A percentile compares a stretch with the other conserved stretches of the same genome.
These are phyloP conservation scores for Apantesis nais DNA, from an alignment of 2,888 invertebrate genomes.

Conservation along the genomic window DNA sequence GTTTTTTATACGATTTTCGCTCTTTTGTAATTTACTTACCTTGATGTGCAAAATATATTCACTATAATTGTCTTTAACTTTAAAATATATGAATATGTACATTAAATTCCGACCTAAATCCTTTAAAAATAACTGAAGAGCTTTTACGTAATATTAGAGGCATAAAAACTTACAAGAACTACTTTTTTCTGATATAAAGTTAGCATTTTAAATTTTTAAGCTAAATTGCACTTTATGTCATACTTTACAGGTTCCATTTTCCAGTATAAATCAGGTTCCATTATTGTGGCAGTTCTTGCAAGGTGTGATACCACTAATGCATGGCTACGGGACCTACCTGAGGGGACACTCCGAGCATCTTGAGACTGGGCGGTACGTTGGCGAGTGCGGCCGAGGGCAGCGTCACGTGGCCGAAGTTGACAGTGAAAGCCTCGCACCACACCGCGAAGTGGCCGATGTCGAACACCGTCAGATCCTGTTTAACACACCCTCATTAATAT, in stretches of 20 bases:
- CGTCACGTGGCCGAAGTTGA: constrained; percentile 95
- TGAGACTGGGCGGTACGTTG: constrained; percentile 95
- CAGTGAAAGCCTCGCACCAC: constrained; percentile 97
- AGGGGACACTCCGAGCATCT: constrained; percentile 96
- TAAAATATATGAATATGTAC: background rate
- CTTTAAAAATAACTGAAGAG: background rate
- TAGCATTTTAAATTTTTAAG: too few species aligned
- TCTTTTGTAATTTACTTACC: background rate
- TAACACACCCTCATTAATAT: background rate
- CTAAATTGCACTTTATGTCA: too few species aligned
- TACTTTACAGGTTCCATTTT: too few species aligned
- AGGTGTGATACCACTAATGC: background rate
- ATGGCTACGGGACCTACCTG: constrained; percentile 88
- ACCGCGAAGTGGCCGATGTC: constrained; percentile 97
- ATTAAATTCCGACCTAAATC: background rate
- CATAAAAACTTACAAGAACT: too few species aligned
- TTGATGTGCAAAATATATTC: background rate
- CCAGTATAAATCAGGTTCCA: too few species aligned
- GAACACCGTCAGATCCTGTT: constrained; percentile 92
- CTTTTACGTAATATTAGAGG: background rate
- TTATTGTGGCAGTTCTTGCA: background rate
- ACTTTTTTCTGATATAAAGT: too few species aligned
- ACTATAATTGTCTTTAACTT: background rate
- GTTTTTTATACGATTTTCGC: background rate
- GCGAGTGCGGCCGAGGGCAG: constrained; percentile 88